phyloP scores from a whole-genome alignment of 2,113 vertebrate genomes.

The human (Homo sapiens) region GRCh38 chr13:50513001-50513500 shows the following conservation, averaged over 20 bases:
- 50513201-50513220: neutral
- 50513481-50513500: neutral
- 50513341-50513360: neutral
- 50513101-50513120: neutral
- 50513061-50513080: neutral
- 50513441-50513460: neutral
- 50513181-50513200: neutral
- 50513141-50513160: neutral
- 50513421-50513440: neutral
- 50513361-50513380: neutral
- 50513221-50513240: constrained; percentile 11
- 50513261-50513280: constrained; percentile 51
- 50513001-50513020: neutral
- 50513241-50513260: constrained; percentile 53
- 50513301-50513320: constrained; percentile 35
- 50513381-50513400: neutral
- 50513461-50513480: neutral
- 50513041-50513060: neutral
- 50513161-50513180: neutral
- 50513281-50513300: constrained; percentile 43
- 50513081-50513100: neutral
- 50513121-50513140: neutral
- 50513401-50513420: constrained; percentile 18
- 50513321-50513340: constrained; percentile 1
- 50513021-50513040: neutral